Base-by-base conservation (phyloP, 2,888 invertebrate species). In the Heterodera filipjevi region DNA sequence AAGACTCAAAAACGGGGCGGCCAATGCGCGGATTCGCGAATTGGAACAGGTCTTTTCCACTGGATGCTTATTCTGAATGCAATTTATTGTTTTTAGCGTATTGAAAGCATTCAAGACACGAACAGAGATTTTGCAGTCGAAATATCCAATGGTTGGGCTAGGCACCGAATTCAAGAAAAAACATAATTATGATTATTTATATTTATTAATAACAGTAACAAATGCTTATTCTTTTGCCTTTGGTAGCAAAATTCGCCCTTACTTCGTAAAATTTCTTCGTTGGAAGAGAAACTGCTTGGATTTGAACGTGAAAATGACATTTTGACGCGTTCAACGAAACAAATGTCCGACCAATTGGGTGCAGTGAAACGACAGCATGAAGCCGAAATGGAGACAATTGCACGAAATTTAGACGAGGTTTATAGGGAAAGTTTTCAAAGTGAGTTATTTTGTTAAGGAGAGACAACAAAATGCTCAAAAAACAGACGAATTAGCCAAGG, bases 121-220 rank as follows among this genome's bases (percentile, higher is more conserved):
- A 82, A 82, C 77, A 66, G 82, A 46, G 80, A 82, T 22, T 49
- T 76, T 27, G 82, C 84, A 35, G 77, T 82, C 22, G 81, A 84
- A 77, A 82, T 82, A 66, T 72, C 84, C 27, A 66, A 71, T 32
- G 79, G 79, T 79, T 30, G 33, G 32, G 35, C 44, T n/a, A n/a
- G n/a, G n/a, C n/a, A n/a, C n/a, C n/a, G n/a, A n/a, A n/a, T n/a
- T n/a, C n/a, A n/a, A n/a, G n/a, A n/a, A n/a, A n/a, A n/a, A n/a
- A n/a, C n/a, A n/a, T n/a, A n/a, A n/a, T n/a, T n/a, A n/a, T n/a
- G n/a, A n/a, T n/a, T n/a, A n/a, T n/a, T n/a, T n/a, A n/a, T n/a
- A n/a, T n/a, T n/a, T n/a, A n/a, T n/a, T n/a, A n/a, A n/a, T n/a
- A n/a, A n/a, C n/a, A n/a, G n/a, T n/a, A n/a, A n/a, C n/a, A n/a